These are phyloP conservation scores for Aphis craccivora DNA, from an alignment of 1,140 invertebrate species.

Conservation along the genomic window DNA sequence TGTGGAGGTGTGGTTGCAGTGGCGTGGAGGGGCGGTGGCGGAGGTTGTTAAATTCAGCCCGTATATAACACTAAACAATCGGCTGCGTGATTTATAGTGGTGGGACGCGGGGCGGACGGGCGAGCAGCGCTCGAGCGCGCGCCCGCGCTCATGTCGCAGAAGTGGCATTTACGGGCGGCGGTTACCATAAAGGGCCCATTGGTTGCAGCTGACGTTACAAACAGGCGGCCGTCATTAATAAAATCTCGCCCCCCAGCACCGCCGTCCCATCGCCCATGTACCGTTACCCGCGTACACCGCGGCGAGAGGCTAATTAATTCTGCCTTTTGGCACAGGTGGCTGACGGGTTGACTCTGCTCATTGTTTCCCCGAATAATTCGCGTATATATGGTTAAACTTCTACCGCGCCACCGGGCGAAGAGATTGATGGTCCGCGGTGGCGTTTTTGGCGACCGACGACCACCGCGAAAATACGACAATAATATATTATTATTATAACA, in stretches of 20 bases:
- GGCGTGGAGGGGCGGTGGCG: background rate
- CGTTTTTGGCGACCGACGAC: background rate
- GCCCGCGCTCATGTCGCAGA: conserved; percentile 40
- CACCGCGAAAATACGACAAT: background rate
- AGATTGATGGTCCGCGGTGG: background rate
- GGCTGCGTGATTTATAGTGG: conserved; percentile 45
- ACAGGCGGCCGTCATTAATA: conserved; percentile 54
- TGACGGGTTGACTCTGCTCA: conserved; percentile 49
- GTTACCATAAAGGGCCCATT: conserved; percentile 55
- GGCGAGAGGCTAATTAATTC: conserved; percentile 35
- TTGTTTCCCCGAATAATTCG: conserved; percentile 13
- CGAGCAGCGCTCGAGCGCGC: background rate
- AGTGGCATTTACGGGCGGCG: conserved; percentile 49
- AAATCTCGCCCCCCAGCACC: conserved; percentile 33
- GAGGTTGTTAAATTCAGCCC: conserved; percentile 11
- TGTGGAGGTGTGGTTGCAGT: background rate
- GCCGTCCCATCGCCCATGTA: background rate
- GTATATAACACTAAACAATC: conserved; percentile 29
- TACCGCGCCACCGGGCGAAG: background rate
- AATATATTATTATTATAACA: background rate
- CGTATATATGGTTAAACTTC: conserved; percentile 5
- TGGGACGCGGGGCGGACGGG: background rate
- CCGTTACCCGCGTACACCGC: background rate
- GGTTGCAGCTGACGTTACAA: conserved; percentile 58
- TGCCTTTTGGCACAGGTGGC: conserved; percentile 51